Evolutionary conservation across 1,140 invertebrate species (phyloP), one percentile per base, ranked within the genome.

Genomic region (Pogonomyrmex californicus): DNA sequence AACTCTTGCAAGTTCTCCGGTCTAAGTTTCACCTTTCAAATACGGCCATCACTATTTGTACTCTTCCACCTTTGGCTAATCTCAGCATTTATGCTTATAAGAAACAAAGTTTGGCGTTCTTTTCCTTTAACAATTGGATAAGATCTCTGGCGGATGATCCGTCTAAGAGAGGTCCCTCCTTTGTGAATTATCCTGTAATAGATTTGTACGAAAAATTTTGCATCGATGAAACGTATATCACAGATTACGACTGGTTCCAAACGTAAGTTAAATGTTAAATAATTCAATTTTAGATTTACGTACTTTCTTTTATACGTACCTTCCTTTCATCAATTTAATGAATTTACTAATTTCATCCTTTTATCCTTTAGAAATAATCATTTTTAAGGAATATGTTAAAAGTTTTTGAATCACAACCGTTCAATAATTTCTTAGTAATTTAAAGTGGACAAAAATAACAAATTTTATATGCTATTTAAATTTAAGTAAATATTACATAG

Each of bases 161-260:
- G 58, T 38, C 36, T 14, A 36, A 1, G 33, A 63, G 38, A 38
- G 58, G 41, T 30, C 0, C 36, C 0, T 60, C 33, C 36, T 60
- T 49, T 12, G 36, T 81, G 14, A 75, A 85, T 41, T 88, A 90
- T 65, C 36, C 54, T 23, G 65, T 93, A 36, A 88, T 92, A 41
- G 92, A 93, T 70, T 85, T 93, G 12, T 91, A 81, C 38, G 58
- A 86, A 44, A 9, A 49, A 36, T 93, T 85, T n/a, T 85, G 78
- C 38, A 2, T 4, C 14, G 23, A 65, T n/a, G 75, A 68, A 58
- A 83, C n/a, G 3, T 82, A 88, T 7, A 14, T 23, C 3, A 91
- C 89, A 1, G 38, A 90, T 6, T 93, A 88, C 65, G 89, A 93
- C 0, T 91, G 65, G 47, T 93, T 90, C 68, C 90, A 93, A 88